Conservation (phyloP, 2,888 invertebrate genomes). For the Onthophagus sagittarius region DNA sequence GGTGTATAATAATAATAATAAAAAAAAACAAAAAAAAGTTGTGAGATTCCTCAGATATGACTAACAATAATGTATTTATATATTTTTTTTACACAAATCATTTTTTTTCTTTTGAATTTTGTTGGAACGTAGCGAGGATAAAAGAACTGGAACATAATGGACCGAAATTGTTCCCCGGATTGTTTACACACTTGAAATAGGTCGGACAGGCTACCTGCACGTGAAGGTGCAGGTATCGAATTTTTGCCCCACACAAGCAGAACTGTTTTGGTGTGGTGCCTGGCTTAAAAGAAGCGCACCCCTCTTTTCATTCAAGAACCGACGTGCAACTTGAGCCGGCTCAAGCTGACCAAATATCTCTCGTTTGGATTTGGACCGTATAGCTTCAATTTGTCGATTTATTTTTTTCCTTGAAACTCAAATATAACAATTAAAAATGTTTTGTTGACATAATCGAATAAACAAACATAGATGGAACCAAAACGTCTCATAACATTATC, state of each 20-base stretch:
- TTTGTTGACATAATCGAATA: too few species aligned
- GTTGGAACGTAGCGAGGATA: neutral
- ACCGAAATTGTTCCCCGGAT: conserved; percentile 1
- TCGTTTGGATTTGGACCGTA: neutral
- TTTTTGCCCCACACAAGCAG: neutral
- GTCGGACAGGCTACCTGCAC: conserved; percentile 6
- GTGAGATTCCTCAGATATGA: neutral
- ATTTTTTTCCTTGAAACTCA: neutral
- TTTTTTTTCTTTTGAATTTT: too few species aligned
- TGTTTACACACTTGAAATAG: conserved; percentile 7
- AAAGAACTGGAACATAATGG: neutral
- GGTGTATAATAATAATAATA: neutral
- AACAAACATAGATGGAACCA: too few species aligned
- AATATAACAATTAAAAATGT: too few species aligned
- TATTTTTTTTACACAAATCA: too few species aligned
- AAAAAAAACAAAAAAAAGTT: neutral
- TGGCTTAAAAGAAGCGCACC: neutral
- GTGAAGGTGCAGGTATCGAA: conserved; percentile 1
- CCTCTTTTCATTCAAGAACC: neutral
- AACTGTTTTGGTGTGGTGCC: neutral
- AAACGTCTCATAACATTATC: too few species aligned
- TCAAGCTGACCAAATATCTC: conserved; percentile 8
- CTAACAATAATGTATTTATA: too few species aligned
- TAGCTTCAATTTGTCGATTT: neutral
- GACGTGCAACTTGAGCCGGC: neutral